phyloP scores from a whole-genome alignment of 2,113 vertebrate species.

The Rhabdomys dilectus region DNA sequence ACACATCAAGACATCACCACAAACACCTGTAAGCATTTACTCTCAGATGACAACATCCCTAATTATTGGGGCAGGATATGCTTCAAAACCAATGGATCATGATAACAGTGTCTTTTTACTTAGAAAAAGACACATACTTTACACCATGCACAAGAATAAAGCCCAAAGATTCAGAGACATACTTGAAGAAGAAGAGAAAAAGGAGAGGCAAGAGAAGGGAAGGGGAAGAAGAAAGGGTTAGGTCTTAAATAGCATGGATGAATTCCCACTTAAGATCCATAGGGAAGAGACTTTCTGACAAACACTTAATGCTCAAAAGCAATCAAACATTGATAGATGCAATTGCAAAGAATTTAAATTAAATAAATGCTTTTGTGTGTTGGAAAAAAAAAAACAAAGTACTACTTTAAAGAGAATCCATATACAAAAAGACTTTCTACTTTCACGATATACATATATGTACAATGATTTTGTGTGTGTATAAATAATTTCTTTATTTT shows the following conservation, averaged over 20 bases:
- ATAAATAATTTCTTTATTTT: background rate
- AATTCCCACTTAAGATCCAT: background rate
- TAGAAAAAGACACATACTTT: background rate
- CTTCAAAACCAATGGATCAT: background rate
- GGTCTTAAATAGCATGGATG: background rate
- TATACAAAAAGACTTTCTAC: background rate
- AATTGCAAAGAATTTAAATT: background rate
- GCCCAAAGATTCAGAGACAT: background rate
- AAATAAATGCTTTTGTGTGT: background rate
- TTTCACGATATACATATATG: background rate
- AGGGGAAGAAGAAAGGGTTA: background rate
- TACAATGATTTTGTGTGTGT: background rate
- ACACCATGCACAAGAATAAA: background rate
- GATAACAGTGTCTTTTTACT: background rate
- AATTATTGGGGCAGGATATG: background rate
- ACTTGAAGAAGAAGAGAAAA: background rate
- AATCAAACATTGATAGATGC: background rate
- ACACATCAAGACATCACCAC: background rate
- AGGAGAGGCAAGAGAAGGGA: background rate
- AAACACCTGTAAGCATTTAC: background rate
- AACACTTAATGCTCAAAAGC: background rate
- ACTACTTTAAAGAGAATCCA: background rate
- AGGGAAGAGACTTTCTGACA: background rate
- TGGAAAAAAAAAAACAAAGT: background rate
- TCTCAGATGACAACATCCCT: background rate